Evolutionary conservation across 2,797 vertebrate genomes (phyloP).

Genomic region (Eospalax fontanierii): DNA sequence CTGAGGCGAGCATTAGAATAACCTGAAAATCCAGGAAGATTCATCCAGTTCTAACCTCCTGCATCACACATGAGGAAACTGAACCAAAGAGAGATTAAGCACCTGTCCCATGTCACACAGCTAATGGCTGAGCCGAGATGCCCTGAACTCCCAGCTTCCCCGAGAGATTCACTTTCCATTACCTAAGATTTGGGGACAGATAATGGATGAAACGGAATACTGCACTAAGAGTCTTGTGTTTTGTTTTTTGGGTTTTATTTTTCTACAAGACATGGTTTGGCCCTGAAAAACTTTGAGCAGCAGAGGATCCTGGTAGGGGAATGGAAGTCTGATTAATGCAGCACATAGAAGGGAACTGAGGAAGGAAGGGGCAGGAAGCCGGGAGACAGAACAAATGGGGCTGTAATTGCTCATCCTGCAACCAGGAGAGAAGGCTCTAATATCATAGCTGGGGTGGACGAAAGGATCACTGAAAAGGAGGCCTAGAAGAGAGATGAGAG

Average conservation of each 20-base stretch:
- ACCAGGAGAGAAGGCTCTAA: background rate
- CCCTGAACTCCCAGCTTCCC: background rate
- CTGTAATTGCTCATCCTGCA: accelerated
- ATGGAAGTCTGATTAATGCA: background rate
- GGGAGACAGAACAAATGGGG: background rate
- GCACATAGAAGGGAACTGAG: background rate
- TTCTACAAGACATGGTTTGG: slow-evolving; percentile 38
- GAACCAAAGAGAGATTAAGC: background rate
- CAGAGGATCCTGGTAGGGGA: background rate
- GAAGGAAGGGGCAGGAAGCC: background rate
- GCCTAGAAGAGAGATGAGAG: background rate
- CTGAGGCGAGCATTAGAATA: background rate
- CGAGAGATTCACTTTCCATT: slow-evolving; percentile 47
- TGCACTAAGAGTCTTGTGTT: background rate
- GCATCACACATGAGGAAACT: background rate
- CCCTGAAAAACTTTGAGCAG: background rate
- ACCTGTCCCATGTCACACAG: background rate
- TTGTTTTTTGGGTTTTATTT: slow-evolving; percentile 28
- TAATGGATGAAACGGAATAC: slow-evolving; percentile 72
- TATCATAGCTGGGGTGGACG: background rate
- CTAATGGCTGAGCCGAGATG: background rate
- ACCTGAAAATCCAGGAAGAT: background rate
- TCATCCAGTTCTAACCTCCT: background rate
- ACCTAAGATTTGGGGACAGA: slow-evolving; percentile 55
- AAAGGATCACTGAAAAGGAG: background rate